Evolutionary conservation across 2,888 invertebrate genomes (phyloP).

Genomic region (Phragmatobia fuliginosa): DNA sequence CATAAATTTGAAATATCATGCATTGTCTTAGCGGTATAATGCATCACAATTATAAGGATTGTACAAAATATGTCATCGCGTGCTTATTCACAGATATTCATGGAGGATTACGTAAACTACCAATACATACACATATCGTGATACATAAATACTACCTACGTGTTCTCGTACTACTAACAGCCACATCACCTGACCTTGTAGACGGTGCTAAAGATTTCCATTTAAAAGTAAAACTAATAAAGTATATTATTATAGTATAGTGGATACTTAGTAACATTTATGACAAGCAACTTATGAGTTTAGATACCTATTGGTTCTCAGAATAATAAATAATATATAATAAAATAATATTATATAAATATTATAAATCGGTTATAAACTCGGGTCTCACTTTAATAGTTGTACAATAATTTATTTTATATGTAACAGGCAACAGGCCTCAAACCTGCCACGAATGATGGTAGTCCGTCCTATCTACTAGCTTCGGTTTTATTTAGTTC

Average conservation of each 20-base stretch:
- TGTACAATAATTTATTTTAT: not conserved
- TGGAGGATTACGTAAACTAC: slow-evolving; percentile 48
- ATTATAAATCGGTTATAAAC: not conserved
- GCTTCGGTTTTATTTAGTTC: not conserved
- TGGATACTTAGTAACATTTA: not conserved
- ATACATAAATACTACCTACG: slow-evolving; percentile 12
- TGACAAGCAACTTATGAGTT: not conserved
- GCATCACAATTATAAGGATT: slow-evolving; percentile 21
- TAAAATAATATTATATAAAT: too few relatives aligned
- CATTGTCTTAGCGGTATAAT: not conserved
- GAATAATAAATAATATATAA: too few relatives aligned
- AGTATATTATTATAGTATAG: not conserved
- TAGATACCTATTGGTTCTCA: not conserved
- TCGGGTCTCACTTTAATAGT: not conserved
- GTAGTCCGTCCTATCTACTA: not conserved
- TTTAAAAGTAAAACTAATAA: slow-evolving; percentile 1
- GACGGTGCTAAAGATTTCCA: slow-evolving; percentile 12
- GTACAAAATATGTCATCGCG: slow-evolving; percentile 39
- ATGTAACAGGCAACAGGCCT: not conserved
- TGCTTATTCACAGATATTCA: slow-evolving; percentile 50
- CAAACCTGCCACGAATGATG: not conserved
- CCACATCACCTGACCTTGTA: not conserved
- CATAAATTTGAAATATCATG: not conserved
- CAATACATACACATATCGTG: not conserved
- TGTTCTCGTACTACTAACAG: slow-evolving; percentile 1